A percentile compares a stretch with the other conserved stretches of the same genome.
These are phyloP conservation scores for Beaufortia kweichowensis DNA, from an alignment of 2,113 vertebrate species.

Conservation along the genomic window DNA sequence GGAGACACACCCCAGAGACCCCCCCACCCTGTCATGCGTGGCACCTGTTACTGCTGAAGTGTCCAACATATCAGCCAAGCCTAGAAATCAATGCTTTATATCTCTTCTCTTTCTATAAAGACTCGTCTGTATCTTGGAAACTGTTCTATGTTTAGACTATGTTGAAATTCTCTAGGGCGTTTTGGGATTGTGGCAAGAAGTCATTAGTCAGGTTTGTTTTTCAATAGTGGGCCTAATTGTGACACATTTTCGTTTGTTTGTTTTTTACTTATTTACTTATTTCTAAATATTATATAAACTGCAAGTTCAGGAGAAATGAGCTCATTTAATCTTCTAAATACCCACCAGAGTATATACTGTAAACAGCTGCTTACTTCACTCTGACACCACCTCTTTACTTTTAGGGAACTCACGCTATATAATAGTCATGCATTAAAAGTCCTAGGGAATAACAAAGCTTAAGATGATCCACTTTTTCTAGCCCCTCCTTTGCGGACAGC, in stretches of 20 bases:
- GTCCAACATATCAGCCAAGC: constrained; percentile 23
- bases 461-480: too few relatives aligned
- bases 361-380: too few relatives aligned
- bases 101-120: constrained; percentile 12
- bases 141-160: constrained; percentile 27
- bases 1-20: constrained; percentile 8
- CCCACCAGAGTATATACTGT: too few relatives aligned
- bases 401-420: too few relatives aligned
- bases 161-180: not conserved
- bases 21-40: not conserved
- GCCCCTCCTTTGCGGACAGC: too few relatives aligned
- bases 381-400: too few relatives aligned
- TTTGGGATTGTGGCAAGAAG: constrained; percentile 14
- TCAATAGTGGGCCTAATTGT: not conserved
- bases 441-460: not conserved
- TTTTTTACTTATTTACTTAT: not conserved
- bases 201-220: not conserved
- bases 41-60: constrained; percentile 52
- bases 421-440: not conserved
- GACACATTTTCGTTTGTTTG: not conserved
- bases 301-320: too few relatives aligned
- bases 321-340: too few relatives aligned
- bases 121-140: constrained; percentile 23
- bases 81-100: constrained; percentile 40
- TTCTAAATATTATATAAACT: too few relatives aligned